Conservation (phyloP, 1,140 invertebrate genomes). For the Mya arenaria region DNA sequence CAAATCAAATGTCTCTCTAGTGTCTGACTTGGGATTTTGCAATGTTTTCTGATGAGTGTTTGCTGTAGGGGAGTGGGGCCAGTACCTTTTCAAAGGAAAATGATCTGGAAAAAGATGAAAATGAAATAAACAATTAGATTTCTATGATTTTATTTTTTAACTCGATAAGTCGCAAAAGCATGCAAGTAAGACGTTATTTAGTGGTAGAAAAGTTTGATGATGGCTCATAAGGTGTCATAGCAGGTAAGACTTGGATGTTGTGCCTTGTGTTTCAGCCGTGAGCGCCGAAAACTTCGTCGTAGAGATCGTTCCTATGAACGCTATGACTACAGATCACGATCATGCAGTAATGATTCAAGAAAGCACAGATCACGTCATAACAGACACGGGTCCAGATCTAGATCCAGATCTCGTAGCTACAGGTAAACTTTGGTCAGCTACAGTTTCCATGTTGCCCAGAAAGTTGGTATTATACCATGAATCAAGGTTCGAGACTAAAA, state of each 20-base stretch:
- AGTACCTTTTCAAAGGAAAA: no score
- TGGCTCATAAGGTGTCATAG: no score
- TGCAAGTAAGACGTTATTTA: no score
- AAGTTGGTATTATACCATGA: not conserved
- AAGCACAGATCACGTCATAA: not conserved
- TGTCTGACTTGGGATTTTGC: not conserved
- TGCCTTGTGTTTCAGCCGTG: not conserved
- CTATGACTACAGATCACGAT: not conserved
- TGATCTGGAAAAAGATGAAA: no score
- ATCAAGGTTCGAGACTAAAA: no score
- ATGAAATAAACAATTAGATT: not conserved
- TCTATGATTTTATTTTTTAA: no score
- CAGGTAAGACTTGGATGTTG: not conserved
- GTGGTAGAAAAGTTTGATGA: no score
- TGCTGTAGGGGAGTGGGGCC: no score
- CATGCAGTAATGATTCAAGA: not conserved
- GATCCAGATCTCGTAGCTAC: not conserved
- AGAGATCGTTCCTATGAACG: not conserved
- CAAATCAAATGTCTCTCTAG: not conserved
- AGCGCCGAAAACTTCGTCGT: not conserved
- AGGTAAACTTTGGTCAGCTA: not conserved
- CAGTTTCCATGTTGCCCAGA: not conserved
- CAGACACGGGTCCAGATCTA: not conserved
- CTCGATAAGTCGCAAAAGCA: no score
- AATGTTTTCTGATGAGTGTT: not conserved